Evolutionary conservation across 2,113 vertebrate species (phyloP), one percentile per base, ranked within the genome.

Genomic region (Orientallactaga bullata): DNA sequence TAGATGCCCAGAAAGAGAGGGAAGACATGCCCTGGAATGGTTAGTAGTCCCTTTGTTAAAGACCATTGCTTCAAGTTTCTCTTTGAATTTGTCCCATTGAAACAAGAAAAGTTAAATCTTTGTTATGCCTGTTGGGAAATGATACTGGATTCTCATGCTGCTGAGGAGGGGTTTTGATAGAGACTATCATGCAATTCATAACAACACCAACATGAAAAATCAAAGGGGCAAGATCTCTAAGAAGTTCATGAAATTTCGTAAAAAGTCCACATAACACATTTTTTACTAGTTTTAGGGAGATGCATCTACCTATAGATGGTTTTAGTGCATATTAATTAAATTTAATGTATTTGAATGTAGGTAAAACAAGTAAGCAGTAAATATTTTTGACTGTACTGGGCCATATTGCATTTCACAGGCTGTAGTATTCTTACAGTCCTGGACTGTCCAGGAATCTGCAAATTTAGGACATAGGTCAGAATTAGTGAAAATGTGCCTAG

Each of bases 201-300:
- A 28, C 47, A 88, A 3, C 90, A 73, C 32, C 47, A 88, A 3
- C 90, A 39, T 74, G 58, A 7, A 83, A 96, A 89, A 81, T 39
- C 16, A 30, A 66, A 93, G 39, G 8, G 12, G 11, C n/a, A 18
- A 26, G n/a, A 30, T 60, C 69, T 82, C 74, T 13, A 78, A 58
- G 63, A 76, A 81, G n/a, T 81, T 81, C 89, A 82, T 79, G 10
- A 37, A 85, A 85, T 92, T 92, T 89, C 88, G 17, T 63, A 58
- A 90, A 88, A 94, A 94, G 83, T 60, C n/a, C 32, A 81, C 17
- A 88, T 74, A 80, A 91, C 74, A 4, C 35, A 65, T 89, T 81
- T 84, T 68, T 63, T 1, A 73, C 32, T 63, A 76, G 21, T 21
- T 60, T 72, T 85, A 1, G 55, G 35, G 37, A n/a, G 42, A 92